Conservation (phyloP, 2,113 vertebrate species). For the Microtus pennsylvanicus region DNA sequence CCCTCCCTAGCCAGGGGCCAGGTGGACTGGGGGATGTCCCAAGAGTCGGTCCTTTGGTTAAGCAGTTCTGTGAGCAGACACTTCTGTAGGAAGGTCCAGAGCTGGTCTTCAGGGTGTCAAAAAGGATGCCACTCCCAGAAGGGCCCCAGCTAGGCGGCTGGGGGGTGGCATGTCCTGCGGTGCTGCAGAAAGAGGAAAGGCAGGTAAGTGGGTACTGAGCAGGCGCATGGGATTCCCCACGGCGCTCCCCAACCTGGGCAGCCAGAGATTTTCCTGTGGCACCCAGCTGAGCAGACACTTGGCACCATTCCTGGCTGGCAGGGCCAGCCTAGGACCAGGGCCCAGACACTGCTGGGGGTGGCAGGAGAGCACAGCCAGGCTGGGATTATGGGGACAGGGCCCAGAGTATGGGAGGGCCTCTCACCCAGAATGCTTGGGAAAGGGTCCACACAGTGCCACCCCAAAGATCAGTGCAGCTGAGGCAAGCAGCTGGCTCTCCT, state of each 20-base stretch:
- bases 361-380: conserved; percentile 63
- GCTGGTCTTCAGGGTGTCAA: conserved; percentile 52
- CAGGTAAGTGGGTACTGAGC: conserved; percentile 75
- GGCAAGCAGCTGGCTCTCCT: conserved; percentile 65
- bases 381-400: conserved; percentile 7
- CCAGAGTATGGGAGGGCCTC: neutral
- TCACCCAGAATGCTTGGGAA: conserved; percentile 32
- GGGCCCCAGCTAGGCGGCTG: neutral
- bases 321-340: conserved; percentile 75
- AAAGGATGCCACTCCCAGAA: conserved; percentile 56
- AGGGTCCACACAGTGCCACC: conserved; percentile 40
- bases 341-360: conserved; percentile 72
- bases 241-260: conserved; percentile 78
- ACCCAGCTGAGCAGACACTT: conserved; percentile 79
- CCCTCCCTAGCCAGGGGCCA: conserved; percentile 52
- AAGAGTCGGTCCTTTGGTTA: conserved; percentile 63
- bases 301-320: conserved; percentile 79
- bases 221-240: conserved; percentile 80
- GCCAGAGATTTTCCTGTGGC: conserved; percentile 75
- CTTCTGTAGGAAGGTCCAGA: conserved; percentile 62
- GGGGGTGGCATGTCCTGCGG: conserved; percentile 68
- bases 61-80: conserved; percentile 47
- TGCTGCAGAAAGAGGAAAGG: conserved; percentile 76
- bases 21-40: conserved; percentile 73
- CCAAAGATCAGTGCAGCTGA: neutral